Evolutionary conservation across 2,113 vertebrate genomes (phyloP).

Genomic region (Aphyosemion australe): DNA sequence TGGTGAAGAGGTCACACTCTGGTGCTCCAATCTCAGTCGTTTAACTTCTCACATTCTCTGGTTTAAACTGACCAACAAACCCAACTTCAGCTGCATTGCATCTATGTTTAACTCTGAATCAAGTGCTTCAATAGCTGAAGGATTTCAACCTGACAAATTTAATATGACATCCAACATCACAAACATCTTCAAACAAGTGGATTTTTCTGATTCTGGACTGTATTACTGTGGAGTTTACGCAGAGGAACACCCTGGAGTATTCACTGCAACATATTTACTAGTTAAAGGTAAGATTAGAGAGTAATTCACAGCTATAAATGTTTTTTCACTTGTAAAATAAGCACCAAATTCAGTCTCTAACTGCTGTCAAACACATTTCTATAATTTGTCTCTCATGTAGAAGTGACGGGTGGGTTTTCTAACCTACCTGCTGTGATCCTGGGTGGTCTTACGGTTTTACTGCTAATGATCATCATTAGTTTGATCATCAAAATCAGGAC

Average conservation of each 20-base stretch:
- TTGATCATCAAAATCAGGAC: not conserved
- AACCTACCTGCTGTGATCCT: no score
- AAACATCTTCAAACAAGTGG: not conserved
- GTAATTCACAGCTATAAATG: no score
- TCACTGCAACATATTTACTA: constrained; percentile 19
- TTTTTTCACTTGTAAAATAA: no score
- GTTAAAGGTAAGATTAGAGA: constrained; percentile 36
- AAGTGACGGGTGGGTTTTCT: no score
- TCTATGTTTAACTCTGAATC: fast-evolving
- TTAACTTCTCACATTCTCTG: fast-evolving
- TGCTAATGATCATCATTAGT: not conserved
- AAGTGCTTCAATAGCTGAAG: fast-evolving
- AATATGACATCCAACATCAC: constrained; percentile 14
- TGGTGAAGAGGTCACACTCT: constrained; percentile 33
- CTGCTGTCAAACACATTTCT: no score
- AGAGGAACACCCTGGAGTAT: fast-evolving
- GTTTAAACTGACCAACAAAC: constrained; percentile 9
- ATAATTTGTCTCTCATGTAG: no score
- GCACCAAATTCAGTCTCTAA: no score
- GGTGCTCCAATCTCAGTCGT: constrained; percentile 5
- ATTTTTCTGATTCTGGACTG: constrained; percentile 36
- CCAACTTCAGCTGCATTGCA: fast-evolving
- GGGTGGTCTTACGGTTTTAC: not conserved
- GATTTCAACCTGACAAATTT: not conserved
- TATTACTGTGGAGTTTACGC: constrained; percentile 5